Base-by-base conservation (phyloP, 1,140 invertebrate genomes). In the Colletes latitarsis region DNA sequence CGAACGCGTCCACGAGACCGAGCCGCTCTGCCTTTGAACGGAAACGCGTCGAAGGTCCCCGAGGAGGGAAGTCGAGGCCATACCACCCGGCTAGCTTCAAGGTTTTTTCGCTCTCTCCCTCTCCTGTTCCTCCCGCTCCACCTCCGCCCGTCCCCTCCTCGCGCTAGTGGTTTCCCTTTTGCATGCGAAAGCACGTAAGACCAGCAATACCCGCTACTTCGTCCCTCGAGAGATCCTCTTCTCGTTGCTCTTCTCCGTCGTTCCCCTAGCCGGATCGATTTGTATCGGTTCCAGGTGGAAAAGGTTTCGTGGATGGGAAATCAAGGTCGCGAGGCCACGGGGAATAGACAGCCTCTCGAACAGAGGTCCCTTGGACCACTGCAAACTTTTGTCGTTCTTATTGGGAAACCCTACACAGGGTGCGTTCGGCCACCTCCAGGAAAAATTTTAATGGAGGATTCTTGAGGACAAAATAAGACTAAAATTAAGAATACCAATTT, bases 31-130 rank as follows among this genome's bases (percentile, higher is more conserved):
- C 62, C n/a, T 75, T 66, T 15, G 77, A 81, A 75, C 78, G 78
- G 71, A 75, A 74, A 75, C 63, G 72, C 72, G 63, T 58, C 72
- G 62, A 81, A 81, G 62, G 78, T 75, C 64, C 43, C 63, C n/a
- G 77, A 71, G 58, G 46, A 78, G 76, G 71, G 69, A 64, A 79
- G 69, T 79, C 77, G 77, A 79, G 77, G 77, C 77, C 77, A 62
- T 78, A 55, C 77, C 77, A 73, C 58, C 77, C 67, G 78, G 76
- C 62, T 60, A 84, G 83, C 72, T 72, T 82, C 74, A 70, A 62
- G 84, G 57, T 63, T 79, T 72, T 55, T 53, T 64, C 67, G 60
- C 8, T 69, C 69, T 80, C 57, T 17, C 12, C 60, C n/a, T 69
- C 30, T 67, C 55, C 30, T 12, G 39, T 49, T 57, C 49, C 39